Conservation (phyloP, 2,888 invertebrate genomes). For the Ernsta delagoae region DNA sequence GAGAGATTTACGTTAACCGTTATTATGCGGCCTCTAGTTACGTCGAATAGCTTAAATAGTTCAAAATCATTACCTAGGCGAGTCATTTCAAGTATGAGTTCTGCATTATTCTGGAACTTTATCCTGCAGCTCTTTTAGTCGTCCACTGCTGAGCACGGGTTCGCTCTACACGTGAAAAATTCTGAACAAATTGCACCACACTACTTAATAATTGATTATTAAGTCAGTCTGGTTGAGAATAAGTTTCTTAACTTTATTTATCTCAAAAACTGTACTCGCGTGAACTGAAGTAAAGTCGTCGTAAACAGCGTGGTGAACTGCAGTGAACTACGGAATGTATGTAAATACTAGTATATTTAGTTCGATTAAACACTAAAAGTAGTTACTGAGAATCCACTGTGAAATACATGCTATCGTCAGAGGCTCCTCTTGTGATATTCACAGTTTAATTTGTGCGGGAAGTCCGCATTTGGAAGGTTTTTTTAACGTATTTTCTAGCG, state of each 20-base stretch:
- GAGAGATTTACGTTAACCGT: conserved; percentile 72
- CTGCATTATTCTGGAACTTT: not conserved
- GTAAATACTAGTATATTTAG: too few species aligned
- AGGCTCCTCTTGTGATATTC: conserved; percentile 43
- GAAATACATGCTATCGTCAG: conserved; percentile 44
- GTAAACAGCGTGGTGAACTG: too few species aligned
- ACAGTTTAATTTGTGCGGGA: conserved; percentile 42
- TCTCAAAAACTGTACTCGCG: too few species aligned
- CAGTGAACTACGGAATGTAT: too few species aligned
- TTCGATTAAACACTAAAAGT: not conserved
- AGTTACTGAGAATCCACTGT: not conserved
- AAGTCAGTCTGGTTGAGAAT: too few species aligned
- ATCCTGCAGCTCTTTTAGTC: too few species aligned
- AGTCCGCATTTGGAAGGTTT: conserved; percentile 32
- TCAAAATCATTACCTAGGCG: not conserved
- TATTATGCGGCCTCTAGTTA: conserved; percentile 59
- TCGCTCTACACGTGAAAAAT: too few species aligned
- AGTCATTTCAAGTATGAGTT: not conserved
- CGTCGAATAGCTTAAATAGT: conserved; percentile 41
- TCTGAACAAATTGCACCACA: too few species aligned
- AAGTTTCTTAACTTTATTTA: too few species aligned
- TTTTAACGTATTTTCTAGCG: conserved; percentile 20
- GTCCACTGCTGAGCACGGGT: too few species aligned
- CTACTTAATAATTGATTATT: too few species aligned
- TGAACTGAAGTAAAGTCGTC: too few species aligned